Base-by-base conservation (phyloP, 1,140 invertebrate species). In the Drosophila trapezifrons region DNA sequence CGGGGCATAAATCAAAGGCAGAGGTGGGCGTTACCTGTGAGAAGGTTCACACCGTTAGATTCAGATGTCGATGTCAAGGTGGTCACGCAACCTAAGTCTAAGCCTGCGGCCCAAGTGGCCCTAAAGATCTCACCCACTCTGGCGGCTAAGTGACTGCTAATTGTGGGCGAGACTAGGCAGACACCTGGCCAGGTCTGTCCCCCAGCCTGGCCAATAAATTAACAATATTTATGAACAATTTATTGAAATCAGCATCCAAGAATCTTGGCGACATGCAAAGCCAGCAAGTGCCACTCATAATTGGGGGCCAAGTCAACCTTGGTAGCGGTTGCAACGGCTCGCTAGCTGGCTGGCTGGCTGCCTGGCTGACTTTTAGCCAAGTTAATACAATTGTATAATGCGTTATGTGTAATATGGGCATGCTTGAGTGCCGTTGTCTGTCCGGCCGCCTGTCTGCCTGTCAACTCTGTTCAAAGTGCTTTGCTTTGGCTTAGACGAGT, bases 281-380 rank as follows among this genome's bases (percentile, higher is more conserved):
- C 38, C 29, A n/a, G 22, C 13, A 13, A 32, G 29, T 32, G 25
- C 15, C 63, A 27, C 25, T 70, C 37, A 56, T 69, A 71, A 57
- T 52, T 58, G 54, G 37, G 49, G 51, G 65, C 40, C 47, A 59
- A 29, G 80, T 80, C 64, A 67, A 73, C 80, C 80, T 84, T 84
- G 76, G 64, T 55, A 72, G 80, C 76, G 80, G 71, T 76, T 83
- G 70, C 80, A 83, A 70, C 32, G 22, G 43, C 77, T 65, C 56
- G 42, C 74, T 70, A 75, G 73, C 79, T 64, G 7, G 29, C 29
- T 22, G 22, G 22, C 22, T 4, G 22, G 4, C 22, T 32, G 29
- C 8, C 27, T 29, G 27, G 74, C 75, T 79, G 27, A 13, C 76
- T 81, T 76, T 52, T 49, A 76, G 71, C 54, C 80, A 55, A 65